Evolutionary conservation across 2,888 invertebrate genomes (phyloP), one percentile per base, ranked within the genome.

Genomic region (Eulithis testata): DNA sequence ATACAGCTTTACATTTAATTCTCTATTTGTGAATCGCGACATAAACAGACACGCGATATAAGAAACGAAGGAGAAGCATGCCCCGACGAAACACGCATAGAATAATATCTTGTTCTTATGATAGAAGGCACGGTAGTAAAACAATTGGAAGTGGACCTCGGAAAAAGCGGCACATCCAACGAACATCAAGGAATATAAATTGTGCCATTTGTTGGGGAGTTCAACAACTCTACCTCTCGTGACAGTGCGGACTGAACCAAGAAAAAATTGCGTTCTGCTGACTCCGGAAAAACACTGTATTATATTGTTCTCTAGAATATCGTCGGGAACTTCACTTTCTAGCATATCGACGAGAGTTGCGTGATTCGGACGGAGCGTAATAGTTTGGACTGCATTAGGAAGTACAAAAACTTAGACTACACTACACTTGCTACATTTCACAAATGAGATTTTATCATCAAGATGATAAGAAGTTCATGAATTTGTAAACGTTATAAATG

Each of bases 201-300:
- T 79, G 69, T 71, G 79, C 70, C 59, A 53, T n/a, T 63, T 7
- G 44, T 68, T 68, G 37, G 69, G 65, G 9, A 37, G 21, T 57
- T 68, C 68, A 2, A 78, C 64, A 14, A 57, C 53, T 27, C 76
- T 73, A 1, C 79, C 63, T 63, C 63, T 77, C 55, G 83, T 71
- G 37, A 70, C 71, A 1, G 76, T 66, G 27, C 77, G 73, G 21
- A 64, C 66, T 44, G 76, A 73, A 0, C 77, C 81, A 11, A 84
- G 50, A 55, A 81, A 27, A 0, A 58, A 60, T 67, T 80, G 80
- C 7, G 69, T 8, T 11, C 61, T 66, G 43, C 78, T 66, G 9
- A 78, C 53, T 11, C 75, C 73, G n/a, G 70, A 67, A 21, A 83
- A 79, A 65, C 75, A 73, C 67, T 74, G 75, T 5, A 78, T 47